Evolutionary conservation across 2,113 vertebrate species (phyloP), one percentile per base, ranked within the genome.

Genomic region (Lepisosteus oculatus): DNA sequence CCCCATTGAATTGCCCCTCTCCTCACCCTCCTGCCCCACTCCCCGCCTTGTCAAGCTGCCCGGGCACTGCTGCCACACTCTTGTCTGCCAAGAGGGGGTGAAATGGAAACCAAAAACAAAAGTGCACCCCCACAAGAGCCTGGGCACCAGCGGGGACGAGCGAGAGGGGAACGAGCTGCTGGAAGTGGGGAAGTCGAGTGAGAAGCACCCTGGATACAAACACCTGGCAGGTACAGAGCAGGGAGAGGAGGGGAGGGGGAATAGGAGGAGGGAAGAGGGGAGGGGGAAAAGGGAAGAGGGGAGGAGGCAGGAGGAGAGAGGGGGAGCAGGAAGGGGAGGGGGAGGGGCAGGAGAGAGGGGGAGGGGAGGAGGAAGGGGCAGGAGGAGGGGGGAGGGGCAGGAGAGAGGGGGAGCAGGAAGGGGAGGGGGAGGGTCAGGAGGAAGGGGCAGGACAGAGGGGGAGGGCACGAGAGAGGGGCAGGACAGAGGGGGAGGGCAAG

Each of bases 21-120:
- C 86, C 0, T 88, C 88, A 0, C 79, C 86, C 12, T 84, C 85
- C 74, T 94, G 93, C 70, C 88, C 91, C 0, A 65, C 86, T 6
- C 93, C 91, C 0, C 85, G 85, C 47, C 80, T 93, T 73, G 77
- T 93, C 66, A 93, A 92, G 70, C 87, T 92, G 14, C 88, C 92
- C 0, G 92, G 93, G 8, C 92, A 92, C 76, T 94, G 93, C 83
- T 94, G 93, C 75, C 87, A 89, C 74, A 90, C 74, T 43, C 70
- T 93, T 47, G 82, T 90, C 78, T 93, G 92, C 79, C 79, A 87
- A 70, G 78, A 83, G 64, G 79, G 85, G 43, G 76, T 74, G 71
- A 78, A 86, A 77, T 81, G 79, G 0, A 79, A 86, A 70, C 84
- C 81, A 7, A 85, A 79, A 71, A 61, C 76, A 0, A 89, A 89